Conservation (phyloP, 2,113 vertebrate species). For the Chloropsis cyanopogon region DNA sequence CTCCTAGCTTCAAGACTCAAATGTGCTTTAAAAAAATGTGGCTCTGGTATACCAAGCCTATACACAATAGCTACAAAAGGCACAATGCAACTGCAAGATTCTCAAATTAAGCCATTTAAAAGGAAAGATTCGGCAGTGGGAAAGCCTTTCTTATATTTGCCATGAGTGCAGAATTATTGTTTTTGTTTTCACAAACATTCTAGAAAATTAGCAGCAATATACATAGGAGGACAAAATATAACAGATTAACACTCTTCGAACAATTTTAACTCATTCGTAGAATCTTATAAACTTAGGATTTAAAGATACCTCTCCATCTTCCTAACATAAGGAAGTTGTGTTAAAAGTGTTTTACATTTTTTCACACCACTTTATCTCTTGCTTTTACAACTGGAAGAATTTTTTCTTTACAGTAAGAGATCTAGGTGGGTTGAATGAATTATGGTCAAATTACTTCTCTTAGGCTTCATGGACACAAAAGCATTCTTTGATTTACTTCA, state of each 20-base stretch:
- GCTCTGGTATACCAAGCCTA: neutral
- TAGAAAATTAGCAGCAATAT: neutral
- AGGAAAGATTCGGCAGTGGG: neutral
- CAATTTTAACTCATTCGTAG: neutral
- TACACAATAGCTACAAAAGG: neutral
- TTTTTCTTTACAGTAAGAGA: neutral
- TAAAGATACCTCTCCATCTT: neutral
- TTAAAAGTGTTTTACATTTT: neutral
- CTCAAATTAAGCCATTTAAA: neutral
- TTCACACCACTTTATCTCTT: neutral
- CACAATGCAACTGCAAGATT: neutral
- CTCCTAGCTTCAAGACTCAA: neutral
- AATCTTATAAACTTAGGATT: neutral
- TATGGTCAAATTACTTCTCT: neutral
- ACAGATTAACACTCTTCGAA: neutral
- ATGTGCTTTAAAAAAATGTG: accelerated
- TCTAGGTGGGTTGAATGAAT: neutral
- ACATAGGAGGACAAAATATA: neutral
- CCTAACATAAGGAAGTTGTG: neutral
- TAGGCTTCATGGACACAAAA: neutral
- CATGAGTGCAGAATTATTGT: neutral
- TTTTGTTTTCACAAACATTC: neutral
- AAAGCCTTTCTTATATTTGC: neutral
- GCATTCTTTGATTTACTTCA: neutral
- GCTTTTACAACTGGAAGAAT: neutral